Percentiles rank a stretch among this genome's conserved stretches.
phyloP scores from a whole-genome alignment of 2,888 invertebrate genomes.

The Xestobium rufovillosum region DNA sequence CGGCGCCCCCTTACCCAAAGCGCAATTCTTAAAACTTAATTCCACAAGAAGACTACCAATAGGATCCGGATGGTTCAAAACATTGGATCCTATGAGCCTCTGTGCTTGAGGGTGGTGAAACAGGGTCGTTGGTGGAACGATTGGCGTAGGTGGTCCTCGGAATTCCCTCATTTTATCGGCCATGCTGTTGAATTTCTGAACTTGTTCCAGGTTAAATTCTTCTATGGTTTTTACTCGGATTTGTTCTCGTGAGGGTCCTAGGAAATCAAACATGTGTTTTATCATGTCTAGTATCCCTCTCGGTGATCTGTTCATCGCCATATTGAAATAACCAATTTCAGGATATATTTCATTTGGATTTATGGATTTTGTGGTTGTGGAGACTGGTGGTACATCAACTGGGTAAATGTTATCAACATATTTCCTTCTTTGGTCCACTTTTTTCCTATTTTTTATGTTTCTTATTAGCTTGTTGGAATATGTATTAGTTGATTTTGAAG shows the following conservation, averaged over 20 bases:
- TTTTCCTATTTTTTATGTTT: not conserved
- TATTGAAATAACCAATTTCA: not conserved
- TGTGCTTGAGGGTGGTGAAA: no score
- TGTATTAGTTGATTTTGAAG: no score
- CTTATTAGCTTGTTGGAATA: no score
- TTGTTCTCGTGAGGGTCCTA: no score
- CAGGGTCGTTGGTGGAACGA: no score
- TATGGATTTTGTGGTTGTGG: not conserved
- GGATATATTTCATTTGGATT: not conserved
- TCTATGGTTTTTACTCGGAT: not conserved
- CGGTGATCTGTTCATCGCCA: not conserved
- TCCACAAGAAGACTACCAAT: constrained; percentile 44
- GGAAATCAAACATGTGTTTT: no score
- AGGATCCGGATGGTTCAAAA: constrained; percentile 29
- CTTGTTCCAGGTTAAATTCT: not conserved
- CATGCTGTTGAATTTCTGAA: not conserved
- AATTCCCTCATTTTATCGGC: no score
- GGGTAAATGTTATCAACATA: not conserved
- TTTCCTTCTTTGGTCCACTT: not conserved
- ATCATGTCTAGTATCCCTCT: no score
- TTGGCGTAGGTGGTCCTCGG: no score
- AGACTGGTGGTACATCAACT: no score
- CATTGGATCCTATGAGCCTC: no score
- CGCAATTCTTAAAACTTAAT: constrained; percentile 42
- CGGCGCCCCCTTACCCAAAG: constrained; percentile 46